Base-by-base conservation (phyloP, 1,140 invertebrate species). In the Pogonus chalceus region DNA sequence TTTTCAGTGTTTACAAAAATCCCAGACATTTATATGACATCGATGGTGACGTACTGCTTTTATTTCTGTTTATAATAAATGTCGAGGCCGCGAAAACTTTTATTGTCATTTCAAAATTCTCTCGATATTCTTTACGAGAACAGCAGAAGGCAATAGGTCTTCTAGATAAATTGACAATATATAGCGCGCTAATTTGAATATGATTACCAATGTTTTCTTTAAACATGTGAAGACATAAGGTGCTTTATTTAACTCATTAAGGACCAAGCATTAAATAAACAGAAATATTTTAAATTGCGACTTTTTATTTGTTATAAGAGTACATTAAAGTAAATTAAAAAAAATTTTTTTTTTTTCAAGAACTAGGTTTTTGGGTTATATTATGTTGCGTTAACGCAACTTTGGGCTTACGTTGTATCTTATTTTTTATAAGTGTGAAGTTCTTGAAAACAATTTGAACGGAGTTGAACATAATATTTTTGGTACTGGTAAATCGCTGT, bases 371-470 rank as follows among this genome's bases (percentile, higher is more conserved):
- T 31, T 31, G 4, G 4, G 26, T 31, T 31, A 31, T 31, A 31
- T 31, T 7, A 31, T 31, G 26, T 31, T 31, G 26, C 26, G 26
- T 31, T 31, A 4, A 31, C 26, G 26, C 26, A 31, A 31, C 26
- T 31, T 31, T 31, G 26, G 26, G 14, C 26, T 31, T 31, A 31
- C 26, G 14, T 31, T 4, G 26, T 31, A 31, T 31, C 14, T 31
- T 31, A 31, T 31, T 43, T 52, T 49, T 37, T 52, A 43, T 53
- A 20, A 12, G 12, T 21, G 39, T 51, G 48, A 39, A 26, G 37
- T n/a, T 22, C 16, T 22, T 26, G 18, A 55, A 55, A 55, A 55
- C 54, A 55, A 37, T 20, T 51, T 35, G 48, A 35, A 49, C 51
- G 54, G 2, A 55, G 35, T 31, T 50, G 35, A 2, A 37, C 26